phyloP scores from a whole-genome alignment of 2,797 vertebrate species.

The Calcarius lapponicus region DNA sequence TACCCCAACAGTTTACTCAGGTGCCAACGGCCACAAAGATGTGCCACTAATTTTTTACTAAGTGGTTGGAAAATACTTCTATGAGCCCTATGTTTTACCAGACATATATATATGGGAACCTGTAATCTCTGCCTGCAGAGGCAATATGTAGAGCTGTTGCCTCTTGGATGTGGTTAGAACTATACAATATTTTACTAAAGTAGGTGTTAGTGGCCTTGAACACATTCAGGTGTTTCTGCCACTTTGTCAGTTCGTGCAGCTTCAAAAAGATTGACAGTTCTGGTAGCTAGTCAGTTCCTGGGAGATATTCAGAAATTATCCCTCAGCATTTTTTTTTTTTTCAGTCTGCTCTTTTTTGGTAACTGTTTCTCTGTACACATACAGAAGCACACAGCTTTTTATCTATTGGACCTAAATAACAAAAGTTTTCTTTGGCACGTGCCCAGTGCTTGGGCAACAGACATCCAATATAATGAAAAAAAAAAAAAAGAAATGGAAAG shows the following conservation, averaged over 20 bases:
- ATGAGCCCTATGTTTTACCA: background rate
- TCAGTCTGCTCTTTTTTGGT: background rate
- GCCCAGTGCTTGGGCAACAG: background rate
- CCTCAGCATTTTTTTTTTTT: background rate
- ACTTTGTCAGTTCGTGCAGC: background rate
- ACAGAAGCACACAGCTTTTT: background rate
- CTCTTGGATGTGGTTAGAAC: background rate
- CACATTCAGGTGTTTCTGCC: background rate
- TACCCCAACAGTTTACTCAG: background rate
- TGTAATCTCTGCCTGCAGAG: background rate
- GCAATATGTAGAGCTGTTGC: background rate
- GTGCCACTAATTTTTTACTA: background rate
- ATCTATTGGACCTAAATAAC: background rate
- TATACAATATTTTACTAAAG: fast-evolving
- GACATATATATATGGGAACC: background rate
- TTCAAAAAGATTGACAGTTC: background rate
- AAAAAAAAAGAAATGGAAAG: background rate
- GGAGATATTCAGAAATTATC: background rate
- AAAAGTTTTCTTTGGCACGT: background rate
- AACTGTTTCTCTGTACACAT: background rate
- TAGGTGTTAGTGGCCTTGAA: background rate
- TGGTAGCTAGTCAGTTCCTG: background rate
- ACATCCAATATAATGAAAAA: background rate
- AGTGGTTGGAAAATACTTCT: background rate
- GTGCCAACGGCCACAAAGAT: background rate